phyloP scores from a whole-genome alignment of 2,888 invertebrate genomes.

The Plagiodera versicolora region DNA sequence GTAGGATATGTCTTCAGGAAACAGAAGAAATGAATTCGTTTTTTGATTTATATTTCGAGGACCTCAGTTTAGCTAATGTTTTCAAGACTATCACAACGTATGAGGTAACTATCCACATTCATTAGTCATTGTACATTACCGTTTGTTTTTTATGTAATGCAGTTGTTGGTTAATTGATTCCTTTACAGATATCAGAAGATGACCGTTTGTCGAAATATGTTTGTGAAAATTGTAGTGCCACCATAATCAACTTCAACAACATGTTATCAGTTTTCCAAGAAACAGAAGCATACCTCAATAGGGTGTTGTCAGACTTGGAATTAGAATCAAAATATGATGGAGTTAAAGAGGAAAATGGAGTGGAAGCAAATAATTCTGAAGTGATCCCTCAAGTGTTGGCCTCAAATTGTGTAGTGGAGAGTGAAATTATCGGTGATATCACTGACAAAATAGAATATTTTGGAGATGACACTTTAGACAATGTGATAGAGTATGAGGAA shows the following conservation, averaged over 20 bases:
- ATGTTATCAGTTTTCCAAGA: slow-evolving; percentile 25
- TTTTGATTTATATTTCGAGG: slow-evolving; percentile 20
- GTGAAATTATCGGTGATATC: not conserved
- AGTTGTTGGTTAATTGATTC: slow-evolving; percentile 1
- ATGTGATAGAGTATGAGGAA: not conserved
- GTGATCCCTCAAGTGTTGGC: not conserved
- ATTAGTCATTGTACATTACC: not conserved
- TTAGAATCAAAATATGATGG: not conserved
- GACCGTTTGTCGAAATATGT: slow-evolving; percentile 20
- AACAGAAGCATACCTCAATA: slow-evolving; percentile 19
- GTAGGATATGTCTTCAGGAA: slow-evolving; percentile 18
- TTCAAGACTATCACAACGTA: slow-evolving; percentile 20
- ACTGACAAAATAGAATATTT: slow-evolving; percentile 11
- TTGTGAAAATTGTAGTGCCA: slow-evolving; percentile 20
- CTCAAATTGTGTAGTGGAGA: not conserved
- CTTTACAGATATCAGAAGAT: slow-evolving; percentile 20
- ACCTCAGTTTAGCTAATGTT: slow-evolving; percentile 20
- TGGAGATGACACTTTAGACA: not conserved
- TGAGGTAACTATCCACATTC: slow-evolving; percentile 9
- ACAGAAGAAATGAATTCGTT: slow-evolving; percentile 16
- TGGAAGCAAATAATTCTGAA: not conserved
- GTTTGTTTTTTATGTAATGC: too few species aligned
- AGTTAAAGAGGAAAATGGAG: not conserved
- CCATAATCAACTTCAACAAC: slow-evolving; percentile 23
- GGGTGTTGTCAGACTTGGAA: slow-evolving; percentile 7